Percentiles rank a stretch among this genome's conserved stretches.
Evolutionary conservation across 2,113 vertebrate species (phyloP).

Genomic region (Hippocampus guttulatus): DNA sequence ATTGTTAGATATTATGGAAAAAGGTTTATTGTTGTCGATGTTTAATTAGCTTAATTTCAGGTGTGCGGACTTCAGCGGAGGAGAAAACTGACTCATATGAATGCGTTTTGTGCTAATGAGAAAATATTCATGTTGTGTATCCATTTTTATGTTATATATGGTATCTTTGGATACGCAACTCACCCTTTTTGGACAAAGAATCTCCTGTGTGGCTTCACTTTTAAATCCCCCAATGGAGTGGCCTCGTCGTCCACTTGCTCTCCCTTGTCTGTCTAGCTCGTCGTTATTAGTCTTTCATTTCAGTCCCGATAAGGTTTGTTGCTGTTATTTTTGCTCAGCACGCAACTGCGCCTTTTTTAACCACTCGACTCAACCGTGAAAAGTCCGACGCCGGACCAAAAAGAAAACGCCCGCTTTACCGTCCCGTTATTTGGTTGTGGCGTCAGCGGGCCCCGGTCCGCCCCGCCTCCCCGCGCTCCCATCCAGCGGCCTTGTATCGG

Average conservation of each 20-base stretch:
- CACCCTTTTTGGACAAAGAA: background rate
- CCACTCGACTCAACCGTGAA: background rate
- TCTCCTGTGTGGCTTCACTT: background rate
- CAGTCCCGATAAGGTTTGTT: background rate
- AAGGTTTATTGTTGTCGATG: background rate
- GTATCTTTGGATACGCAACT: background rate
- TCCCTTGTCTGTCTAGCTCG: background rate
- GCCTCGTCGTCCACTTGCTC: background rate
- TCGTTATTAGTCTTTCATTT: background rate
- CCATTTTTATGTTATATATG: background rate
- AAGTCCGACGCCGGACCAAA: background rate
- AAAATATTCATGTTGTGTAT: background rate
- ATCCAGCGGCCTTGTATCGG: background rate
- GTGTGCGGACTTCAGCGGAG: background rate
- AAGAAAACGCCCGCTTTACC: background rate
- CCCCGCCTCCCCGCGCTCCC: background rate
- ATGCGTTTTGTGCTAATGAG: background rate
- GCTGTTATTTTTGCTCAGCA: background rate
- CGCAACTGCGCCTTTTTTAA: background rate
- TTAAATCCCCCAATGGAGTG: background rate
- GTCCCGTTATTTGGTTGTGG: background rate
- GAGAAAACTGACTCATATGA: background rate
- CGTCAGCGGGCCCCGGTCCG: background rate
- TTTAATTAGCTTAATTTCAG: conserved; percentile 1
- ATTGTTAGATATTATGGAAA: background rate